These are phyloP conservation scores for Chloroclysta siterata DNA, from an alignment of 2,888 invertebrate species.

Conservation along the genomic window DNA sequence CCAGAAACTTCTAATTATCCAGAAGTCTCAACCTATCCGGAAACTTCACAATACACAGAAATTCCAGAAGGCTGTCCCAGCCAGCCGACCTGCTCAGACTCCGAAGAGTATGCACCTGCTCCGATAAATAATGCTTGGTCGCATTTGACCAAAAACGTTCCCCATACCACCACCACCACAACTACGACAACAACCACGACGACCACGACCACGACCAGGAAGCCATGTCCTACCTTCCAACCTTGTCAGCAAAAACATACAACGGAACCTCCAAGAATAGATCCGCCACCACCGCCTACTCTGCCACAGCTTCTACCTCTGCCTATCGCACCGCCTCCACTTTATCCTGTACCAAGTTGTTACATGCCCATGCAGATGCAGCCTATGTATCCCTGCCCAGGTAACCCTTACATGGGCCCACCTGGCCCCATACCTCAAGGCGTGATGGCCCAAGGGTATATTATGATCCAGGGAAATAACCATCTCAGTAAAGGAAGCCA, in stretches of 20 bases:
- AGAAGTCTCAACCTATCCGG: not conserved
- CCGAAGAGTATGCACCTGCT: slow-evolving; percentile 37
- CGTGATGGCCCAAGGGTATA: not conserved
- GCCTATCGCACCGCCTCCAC: slow-evolving; percentile 10
- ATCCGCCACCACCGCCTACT: slow-evolving; percentile 3
- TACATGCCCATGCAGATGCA: slow-evolving; percentile 10
- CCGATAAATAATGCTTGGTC: too few relatives aligned
- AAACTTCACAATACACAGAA: not conserved
- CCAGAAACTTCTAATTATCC: slow-evolving; percentile 2
- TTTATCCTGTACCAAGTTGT: slow-evolving; percentile 1
- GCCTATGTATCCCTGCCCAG: slow-evolving; percentile 8
- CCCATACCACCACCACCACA: slow-evolving; percentile 25
- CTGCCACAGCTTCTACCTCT: not conserved
- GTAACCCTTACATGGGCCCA: slow-evolving; percentile 6
- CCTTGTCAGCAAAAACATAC: slow-evolving; percentile 28
- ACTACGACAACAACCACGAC: slow-evolving; percentile 36
- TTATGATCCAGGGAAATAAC: not conserved
- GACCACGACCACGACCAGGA: slow-evolving; percentile 26
- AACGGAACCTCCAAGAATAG: slow-evolving; percentile 18
- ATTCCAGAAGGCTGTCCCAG: slow-evolving; percentile 48
- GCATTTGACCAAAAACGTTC: not conserved
- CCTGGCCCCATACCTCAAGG: slow-evolving; percentile 4
- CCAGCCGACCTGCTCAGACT: slow-evolving; percentile 51
- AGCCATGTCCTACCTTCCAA: slow-evolving; percentile 38
- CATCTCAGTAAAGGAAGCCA: not conserved